Conservation (phyloP, 2,113 vertebrate genomes). For the Macquaria australasica region DNA sequence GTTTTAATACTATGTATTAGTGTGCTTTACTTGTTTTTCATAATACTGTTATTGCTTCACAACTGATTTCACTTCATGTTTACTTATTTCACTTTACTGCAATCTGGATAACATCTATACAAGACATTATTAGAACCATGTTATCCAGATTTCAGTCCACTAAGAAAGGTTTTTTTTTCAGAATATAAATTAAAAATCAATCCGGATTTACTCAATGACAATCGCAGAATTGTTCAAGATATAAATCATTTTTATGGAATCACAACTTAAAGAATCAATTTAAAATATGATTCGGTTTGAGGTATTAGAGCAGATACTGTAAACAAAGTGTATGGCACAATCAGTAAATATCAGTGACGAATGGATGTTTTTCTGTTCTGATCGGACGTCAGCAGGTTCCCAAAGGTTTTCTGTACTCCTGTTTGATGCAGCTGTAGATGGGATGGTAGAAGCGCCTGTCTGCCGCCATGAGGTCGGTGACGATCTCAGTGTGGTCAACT, state of each 20-base stretch:
- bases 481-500: slow-evolving; percentile 79
- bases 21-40: slow-evolving; percentile 2
- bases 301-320: slow-evolving; percentile 11
- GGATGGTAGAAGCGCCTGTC: slow-evolving; percentile 76
- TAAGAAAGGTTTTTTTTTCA: not conserved
- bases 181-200: not conserved
- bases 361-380: not conserved
- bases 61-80: not conserved
- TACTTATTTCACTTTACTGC: not conserved
- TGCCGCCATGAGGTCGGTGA: slow-evolving; percentile 82
- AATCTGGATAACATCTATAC: not conserved
- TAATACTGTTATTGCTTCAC: slow-evolving; percentile 4
- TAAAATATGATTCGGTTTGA: slow-evolving; percentile 2
- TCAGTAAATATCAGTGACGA: slow-evolving; percentile 1
- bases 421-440: slow-evolving; percentile 81
- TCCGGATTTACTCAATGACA: not conserved
- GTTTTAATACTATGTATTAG: not conserved
- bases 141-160: not conserved
- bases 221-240: not conserved
- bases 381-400: slow-evolving; percentile 30
- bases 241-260: slow-evolving; percentile 9
- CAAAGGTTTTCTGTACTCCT: slow-evolving; percentile 70
- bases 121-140: not conserved
- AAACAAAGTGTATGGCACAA: slow-evolving; percentile 23
- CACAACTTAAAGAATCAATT: slow-evolving; percentile 3